A percentile compares a stretch with the other conserved stretches of the same genome.
phyloP scores from a whole-genome alignment of 1,140 invertebrate genomes.

The Chrysomallon squamiferum region DNA sequence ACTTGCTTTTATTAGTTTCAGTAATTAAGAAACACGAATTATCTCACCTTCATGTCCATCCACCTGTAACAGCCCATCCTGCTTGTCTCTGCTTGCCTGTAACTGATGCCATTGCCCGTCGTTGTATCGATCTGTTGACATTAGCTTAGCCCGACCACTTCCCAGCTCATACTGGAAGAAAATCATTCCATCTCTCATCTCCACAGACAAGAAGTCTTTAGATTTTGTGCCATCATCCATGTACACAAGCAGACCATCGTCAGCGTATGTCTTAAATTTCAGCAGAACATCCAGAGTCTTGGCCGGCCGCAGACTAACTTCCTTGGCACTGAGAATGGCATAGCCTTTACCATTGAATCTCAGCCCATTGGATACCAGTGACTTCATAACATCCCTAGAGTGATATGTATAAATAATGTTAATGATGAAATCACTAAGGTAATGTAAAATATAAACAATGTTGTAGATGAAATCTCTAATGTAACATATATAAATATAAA shows the following conservation, averaged over 20 bases:
- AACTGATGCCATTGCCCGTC: constrained; percentile 89
- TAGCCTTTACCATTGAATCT: constrained; percentile 87
- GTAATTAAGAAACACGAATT: too few relatives aligned
- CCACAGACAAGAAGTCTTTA: constrained; percentile 81
- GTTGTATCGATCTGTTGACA: constrained; percentile 68
- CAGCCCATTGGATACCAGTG: constrained; percentile 53
- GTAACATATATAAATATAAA: too few relatives aligned
- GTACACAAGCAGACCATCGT: constrained; percentile 90
- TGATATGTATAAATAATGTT: background rate
- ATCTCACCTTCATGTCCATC: constrained; percentile 38
- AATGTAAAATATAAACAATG: background rate
- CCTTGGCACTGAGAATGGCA: constrained; percentile 70
- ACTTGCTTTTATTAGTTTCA: too few relatives aligned
- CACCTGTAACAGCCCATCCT: constrained; percentile 74
- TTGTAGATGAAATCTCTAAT: too few relatives aligned
- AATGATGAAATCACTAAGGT: background rate
- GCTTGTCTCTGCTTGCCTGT: constrained; percentile 73
- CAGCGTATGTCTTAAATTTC: constrained; percentile 84
- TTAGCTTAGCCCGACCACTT: constrained; percentile 70
- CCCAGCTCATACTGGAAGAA: constrained; percentile 74
- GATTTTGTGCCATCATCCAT: constrained; percentile 69
- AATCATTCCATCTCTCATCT: constrained; percentile 80
- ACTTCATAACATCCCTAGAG: constrained; percentile 40
- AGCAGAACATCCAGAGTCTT: constrained; percentile 72
- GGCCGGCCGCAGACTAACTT: constrained; percentile 67